Conservation (phyloP, 2,797 vertebrate species). For the Takifugu ocellatus region DNA sequence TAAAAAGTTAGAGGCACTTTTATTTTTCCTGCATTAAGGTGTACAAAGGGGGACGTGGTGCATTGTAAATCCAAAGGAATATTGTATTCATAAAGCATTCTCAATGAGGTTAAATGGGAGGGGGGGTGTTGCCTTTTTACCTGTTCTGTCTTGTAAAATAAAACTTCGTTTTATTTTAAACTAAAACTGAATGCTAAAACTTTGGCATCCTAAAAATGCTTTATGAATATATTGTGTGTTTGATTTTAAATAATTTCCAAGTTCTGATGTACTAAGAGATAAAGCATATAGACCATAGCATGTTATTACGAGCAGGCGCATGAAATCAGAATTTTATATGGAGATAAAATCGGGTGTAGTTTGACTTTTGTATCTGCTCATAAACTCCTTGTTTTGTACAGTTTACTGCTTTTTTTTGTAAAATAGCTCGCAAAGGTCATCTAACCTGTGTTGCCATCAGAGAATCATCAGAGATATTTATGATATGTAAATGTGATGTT, state of each 20-base stretch:
- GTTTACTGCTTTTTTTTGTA: slow-evolving; percentile 68
- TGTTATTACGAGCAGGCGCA: slow-evolving; percentile 76
- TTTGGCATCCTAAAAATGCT: slow-evolving; percentile 73
- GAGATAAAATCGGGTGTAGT: slow-evolving; percentile 57
- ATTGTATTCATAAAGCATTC: slow-evolving; percentile 78
- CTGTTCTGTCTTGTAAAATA: slow-evolving; percentile 56
- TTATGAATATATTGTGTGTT: slow-evolving; percentile 80
- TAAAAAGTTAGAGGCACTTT: slow-evolving; percentile 70
- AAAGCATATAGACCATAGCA: slow-evolving; percentile 75
- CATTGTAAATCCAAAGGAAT: slow-evolving; percentile 64
- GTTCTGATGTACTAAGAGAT: slow-evolving; percentile 78
- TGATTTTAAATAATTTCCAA: slow-evolving; percentile 68
- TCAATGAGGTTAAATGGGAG: slow-evolving; percentile 47
- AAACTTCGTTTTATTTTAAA: too few relatives aligned
- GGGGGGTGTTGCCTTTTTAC: slow-evolving; percentile 54
- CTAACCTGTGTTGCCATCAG: slow-evolving; percentile 65
- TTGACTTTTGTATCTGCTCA: slow-evolving; percentile 77
- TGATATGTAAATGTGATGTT: slow-evolving; percentile 71
- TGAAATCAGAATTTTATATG: slow-evolving; percentile 68
- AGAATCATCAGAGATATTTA: slow-evolving; percentile 67
- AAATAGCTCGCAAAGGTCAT: slow-evolving; percentile 69
- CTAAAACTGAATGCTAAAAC: too few relatives aligned
- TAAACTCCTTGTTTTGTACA: slow-evolving; percentile 76
- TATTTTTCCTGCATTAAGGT: slow-evolving; percentile 74
- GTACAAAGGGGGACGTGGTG: slow-evolving; percentile 51